Evolutionary conservation across 2,113 vertebrate genomes (phyloP).

Genomic region (Pelecanus crispus): DNA sequence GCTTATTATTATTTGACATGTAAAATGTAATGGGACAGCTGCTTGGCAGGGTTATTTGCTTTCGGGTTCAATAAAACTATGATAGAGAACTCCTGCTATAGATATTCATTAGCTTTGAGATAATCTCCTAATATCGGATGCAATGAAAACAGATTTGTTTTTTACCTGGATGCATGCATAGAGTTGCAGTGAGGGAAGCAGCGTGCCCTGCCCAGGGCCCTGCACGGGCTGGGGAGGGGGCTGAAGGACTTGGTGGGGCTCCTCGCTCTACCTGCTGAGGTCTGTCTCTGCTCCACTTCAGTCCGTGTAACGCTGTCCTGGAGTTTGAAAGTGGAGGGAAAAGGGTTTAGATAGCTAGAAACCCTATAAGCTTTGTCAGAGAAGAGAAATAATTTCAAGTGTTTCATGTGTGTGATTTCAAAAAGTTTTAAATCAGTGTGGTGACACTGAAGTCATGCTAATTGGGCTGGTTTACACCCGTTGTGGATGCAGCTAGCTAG

Average conservation of each 20-base stretch:
- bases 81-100: neutral
- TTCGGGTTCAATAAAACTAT: neutral
- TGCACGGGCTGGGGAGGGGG: neutral
- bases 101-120: neutral
- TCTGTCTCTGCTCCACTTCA: neutral
- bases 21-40: neutral
- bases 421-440: neutral
- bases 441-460: neutral
- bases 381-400: neutral
- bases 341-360: neutral
- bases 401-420: neutral
- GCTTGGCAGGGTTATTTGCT: neutral
- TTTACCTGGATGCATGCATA: neutral
- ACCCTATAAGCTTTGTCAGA: neutral
- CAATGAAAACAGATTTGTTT: neutral
- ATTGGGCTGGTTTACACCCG: neutral
- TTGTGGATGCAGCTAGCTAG: neutral
- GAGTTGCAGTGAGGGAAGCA: neutral
- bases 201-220: neutral
- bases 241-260: neutral
- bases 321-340: neutral
- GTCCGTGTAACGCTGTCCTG: rapidly evolving
- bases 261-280: neutral
- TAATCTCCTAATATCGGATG: neutral
- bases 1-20: neutral